These are phyloP conservation scores for Drosophila paranaensis DNA, from an alignment of 2,888 invertebrate species.

Conservation along the genomic window DNA sequence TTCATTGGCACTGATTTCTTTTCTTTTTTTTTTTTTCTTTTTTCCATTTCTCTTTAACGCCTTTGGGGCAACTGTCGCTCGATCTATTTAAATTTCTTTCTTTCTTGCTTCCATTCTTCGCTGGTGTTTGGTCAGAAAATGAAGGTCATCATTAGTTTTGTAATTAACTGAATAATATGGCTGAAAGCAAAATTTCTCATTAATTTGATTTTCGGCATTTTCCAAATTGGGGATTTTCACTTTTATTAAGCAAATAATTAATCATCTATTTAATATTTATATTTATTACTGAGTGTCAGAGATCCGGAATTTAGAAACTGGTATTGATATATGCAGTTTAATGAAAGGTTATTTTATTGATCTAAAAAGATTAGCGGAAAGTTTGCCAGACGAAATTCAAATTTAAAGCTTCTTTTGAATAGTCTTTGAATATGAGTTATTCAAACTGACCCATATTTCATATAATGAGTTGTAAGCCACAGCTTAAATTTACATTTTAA, in stretches of 20 bases:
- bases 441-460: background rate
- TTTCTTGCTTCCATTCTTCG: background rate
- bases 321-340: background rate
- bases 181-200: conserved; percentile 1
- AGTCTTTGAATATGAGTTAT: background rate
- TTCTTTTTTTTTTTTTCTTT: conserved; percentile 36
- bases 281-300: background rate
- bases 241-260: background rate
- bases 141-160: conserved; percentile 10
- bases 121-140: background rate
- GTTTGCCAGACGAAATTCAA: background rate
- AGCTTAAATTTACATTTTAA: background rate
- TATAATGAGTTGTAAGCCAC: background rate
- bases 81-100: conserved; percentile 20
- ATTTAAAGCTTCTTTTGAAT: background rate
- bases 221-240: background rate
- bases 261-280: background rate
- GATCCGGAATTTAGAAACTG: background rate
- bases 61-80: conserved; percentile 42
- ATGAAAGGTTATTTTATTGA: background rate
- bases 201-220: background rate
- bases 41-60: conserved; percentile 42
- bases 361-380: background rate
- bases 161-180: conserved; percentile 8
- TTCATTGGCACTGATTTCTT: conserved; percentile 75